Base-by-base conservation (phyloP, 2,888 invertebrate species). In the Cheilosia grossa region DNA sequence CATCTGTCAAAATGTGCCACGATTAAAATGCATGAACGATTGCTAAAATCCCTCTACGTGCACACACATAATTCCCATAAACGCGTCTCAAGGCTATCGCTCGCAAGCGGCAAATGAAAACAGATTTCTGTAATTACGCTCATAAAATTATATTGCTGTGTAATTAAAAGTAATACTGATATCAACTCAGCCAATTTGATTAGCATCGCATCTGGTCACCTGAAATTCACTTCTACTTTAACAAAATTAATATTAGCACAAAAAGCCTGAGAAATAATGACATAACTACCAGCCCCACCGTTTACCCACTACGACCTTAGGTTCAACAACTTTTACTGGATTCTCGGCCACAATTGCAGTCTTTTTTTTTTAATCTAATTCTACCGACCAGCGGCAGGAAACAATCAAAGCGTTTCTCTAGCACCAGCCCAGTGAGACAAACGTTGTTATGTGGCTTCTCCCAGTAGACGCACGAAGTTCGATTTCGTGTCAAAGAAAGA, bases 261-360 rank as follows among this genome's bases (percentile, higher is more conserved):
- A 63, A 53, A 70, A 82, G 47, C 66, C 54, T 51, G 56, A 82
- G 72, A 72, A 67, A 56, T 73, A 58, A 64, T 83, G 79, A 83
- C 69, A 79, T 67, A 73, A 78, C 49, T 17, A 33, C 24, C 7
- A 4, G 7, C 40, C 33, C 15, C 13, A 2, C 15, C 13, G 37
- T 37, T 59, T 58, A 54, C 2, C 27, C 44, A 47, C 19, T 13
- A 19, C 72, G 44, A 75, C 49, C 56, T 64, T 63, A 69, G 67
- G 82, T 79, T 83, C 79, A 83, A 79, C 79, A 83, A 83, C 82
- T 83, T 74, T 83, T 79, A 82, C 82, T 78, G 19, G 15, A 30
- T 58, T 54, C 67, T 42, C 9, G 27, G 44, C 13, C 53, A 15
- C 59, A 58, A 15, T 27, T 49, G 17, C n/a, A 27, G n/a, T 44